Evolutionary conservation across 2,797 vertebrate genomes (phyloP).

Genomic region (Halcyon leucocephala): DNA sequence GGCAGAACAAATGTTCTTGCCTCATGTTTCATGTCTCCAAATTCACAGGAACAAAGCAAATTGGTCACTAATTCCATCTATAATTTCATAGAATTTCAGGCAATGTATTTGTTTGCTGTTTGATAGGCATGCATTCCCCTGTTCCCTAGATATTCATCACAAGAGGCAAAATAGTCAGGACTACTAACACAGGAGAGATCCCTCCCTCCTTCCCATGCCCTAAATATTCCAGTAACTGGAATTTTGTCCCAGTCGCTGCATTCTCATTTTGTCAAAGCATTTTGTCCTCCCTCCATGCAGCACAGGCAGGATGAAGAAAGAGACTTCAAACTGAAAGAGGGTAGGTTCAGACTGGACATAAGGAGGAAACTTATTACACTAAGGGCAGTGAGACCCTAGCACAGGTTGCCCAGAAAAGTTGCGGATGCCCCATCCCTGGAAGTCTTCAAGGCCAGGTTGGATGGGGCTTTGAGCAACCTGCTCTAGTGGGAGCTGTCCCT

Average conservation of each 20-base stretch:
- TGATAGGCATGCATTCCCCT: background rate
- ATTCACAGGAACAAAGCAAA: background rate
- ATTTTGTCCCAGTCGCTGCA: background rate
- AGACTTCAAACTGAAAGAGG: background rate
- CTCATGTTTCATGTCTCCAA: fast-evolving
- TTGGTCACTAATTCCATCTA: background rate
- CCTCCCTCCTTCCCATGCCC: background rate
- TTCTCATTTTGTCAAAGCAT: background rate
- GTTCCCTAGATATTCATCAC: background rate
- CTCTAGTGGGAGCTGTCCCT: background rate
- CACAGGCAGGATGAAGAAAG: background rate
- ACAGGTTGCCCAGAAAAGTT: background rate
- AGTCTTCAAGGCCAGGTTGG: background rate
- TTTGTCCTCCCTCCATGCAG: background rate
- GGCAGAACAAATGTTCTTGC: background rate
- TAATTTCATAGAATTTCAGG: background rate
- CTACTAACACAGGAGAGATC: background rate
- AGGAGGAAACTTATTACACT: background rate
- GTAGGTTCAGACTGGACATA: background rate
- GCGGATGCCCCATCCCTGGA: background rate
- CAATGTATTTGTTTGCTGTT: background rate
- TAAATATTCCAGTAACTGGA: background rate
- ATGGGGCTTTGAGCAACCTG: background rate
- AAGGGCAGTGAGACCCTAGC: background rate
- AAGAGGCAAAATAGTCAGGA: background rate